Base-by-base conservation (phyloP, 2,797 vertebrate species). In the Hephaestus fuliginosus region DNA sequence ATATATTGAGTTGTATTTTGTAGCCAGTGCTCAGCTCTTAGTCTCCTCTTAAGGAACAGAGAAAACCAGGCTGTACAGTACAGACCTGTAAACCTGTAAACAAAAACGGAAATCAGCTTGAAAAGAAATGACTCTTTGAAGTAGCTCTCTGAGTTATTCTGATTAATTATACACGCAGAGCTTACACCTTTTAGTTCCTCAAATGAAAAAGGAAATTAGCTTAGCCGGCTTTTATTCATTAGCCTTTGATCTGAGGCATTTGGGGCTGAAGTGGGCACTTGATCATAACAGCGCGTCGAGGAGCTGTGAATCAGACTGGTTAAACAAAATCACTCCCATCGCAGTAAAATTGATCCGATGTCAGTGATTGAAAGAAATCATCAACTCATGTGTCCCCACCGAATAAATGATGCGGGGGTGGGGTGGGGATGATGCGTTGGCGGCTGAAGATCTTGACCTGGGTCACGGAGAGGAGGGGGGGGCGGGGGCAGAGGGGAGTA, bases 171-270 rank as follows among this genome's bases (percentile, higher is more conserved):
- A 71, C 12, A 43, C 25, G 44, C 46, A 18, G 52, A 72, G 61
- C 62, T 73, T 74, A 61, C 70, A 82, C 61, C 39, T 78, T 74
- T 78, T 30, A 55, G 25, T 67, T 48, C 39, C 36, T 61, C 10
- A 2, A 71, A 43, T 80, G 69, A 74, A 82, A 74, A 82, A 81
- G 30, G 28, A 72, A 58, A 66, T 83, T 8, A 82, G 60, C 55
- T 55, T 44, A 60, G 46, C 60, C 46, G n/a, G 71, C 69, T 78
- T 79, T 84, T 58, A 66, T 74, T 78, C 49, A 78, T 86, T 70
- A 78, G 75, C 73, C 75, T 90, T 84, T 90, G 80, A 91, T 83
- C 60, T 66, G 64, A 84, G 67, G 68, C 36, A 69, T 78, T 81
- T 77, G 46, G 55, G 41, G 64, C 52, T 78, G 67, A 84, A 85